phyloP scores from a whole-genome alignment of 2,797 vertebrate species.

The Tangara arthus region DNA sequence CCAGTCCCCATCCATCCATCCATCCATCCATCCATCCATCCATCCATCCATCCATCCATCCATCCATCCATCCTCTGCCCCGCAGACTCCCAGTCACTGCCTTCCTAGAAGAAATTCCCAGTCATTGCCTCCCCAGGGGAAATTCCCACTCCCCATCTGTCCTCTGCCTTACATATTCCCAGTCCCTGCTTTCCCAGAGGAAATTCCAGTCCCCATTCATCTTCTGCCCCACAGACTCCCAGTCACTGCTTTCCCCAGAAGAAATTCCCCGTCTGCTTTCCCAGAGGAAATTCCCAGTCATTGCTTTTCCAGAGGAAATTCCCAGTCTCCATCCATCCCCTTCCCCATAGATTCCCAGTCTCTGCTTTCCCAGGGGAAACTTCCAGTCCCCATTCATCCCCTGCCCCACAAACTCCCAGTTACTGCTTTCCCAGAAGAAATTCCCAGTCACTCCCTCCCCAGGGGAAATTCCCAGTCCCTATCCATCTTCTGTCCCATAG shows the following conservation, averaged over 20 bases:
- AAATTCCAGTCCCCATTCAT: neutral
- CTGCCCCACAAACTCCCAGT: rapidly evolving
- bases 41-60: too few relatives aligned
- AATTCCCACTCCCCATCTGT: neutral
- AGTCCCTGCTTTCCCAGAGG: neutral
- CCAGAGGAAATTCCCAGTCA: neutral
- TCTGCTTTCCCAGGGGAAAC: rapidly evolving
- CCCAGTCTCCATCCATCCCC: neutral
- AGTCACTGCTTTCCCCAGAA: neutral
- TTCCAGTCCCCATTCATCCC: rapidly evolving
- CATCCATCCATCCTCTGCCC: too few relatives aligned
- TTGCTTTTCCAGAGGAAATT: rapidly evolving
- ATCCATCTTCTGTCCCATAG: rapidly evolving
- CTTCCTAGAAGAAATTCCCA: neutral
- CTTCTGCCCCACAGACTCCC: neutral
- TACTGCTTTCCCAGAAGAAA: too few relatives aligned
- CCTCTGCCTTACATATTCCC: neutral
- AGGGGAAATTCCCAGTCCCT: rapidly evolving
- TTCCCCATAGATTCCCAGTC: neutral
- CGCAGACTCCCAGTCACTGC: too few relatives aligned
- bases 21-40: too few relatives aligned
- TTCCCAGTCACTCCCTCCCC: rapidly evolving
- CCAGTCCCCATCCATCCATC: neutral
- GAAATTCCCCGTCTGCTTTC: rapidly evolving
- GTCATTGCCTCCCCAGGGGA: too few relatives aligned